Evolutionary conservation across 2,113 vertebrate species (phyloP), one percentile per base, ranked within the genome.

Genomic region (Hyperopisus bebe): DNA sequence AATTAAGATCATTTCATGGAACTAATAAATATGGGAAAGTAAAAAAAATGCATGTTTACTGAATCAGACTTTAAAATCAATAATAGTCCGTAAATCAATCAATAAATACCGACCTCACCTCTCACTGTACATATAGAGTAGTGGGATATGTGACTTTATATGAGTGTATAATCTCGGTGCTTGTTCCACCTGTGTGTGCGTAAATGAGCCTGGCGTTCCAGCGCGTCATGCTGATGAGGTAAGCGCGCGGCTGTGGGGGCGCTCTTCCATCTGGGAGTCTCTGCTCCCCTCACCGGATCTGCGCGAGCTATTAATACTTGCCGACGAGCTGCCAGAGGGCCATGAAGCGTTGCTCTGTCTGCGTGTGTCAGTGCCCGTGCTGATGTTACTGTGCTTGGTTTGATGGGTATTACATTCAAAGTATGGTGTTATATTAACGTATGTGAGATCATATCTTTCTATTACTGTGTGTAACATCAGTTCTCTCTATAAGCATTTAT

Each of bases 381-480:
- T 13, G 31, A 24, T 50, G 35, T 89, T 48, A 83, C 70, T 89
- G 74, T 89, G 88, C 51, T n/a, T 89, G 74, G 42, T 74, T 44
- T 13, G 42, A 77, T 39, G 74, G 27, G 48, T 53, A 74, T 83
- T 83, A 31, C 9, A 5, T 48, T 24, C 39, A 24, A 15, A 11
- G 39, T 11, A 15, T 48, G 35, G 77, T 27, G 82, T 11, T 46
- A 6, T 83, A 5, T 44, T 46, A 19, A 1, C 10, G 58, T 66
- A 24, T 55, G 24, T 27, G 9, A n/a, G n/a, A 27, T 31, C n/a
- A 13, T 66, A n/a, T 5, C 10, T 31, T 11, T 70, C 10, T 27
- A 5, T 70, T 27, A 10, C 62, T 13, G 27, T 27, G 27, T 27
- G 62, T 70, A 3, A 3, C n/a, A 27, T 31, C n/a, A 11, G n/a